A percentile compares a stretch with the other conserved stretches of the same genome.
These are phyloP conservation scores for Fragum whitleyi DNA, from an alignment of 2,888 invertebrate species.

Conservation along the genomic window DNA sequence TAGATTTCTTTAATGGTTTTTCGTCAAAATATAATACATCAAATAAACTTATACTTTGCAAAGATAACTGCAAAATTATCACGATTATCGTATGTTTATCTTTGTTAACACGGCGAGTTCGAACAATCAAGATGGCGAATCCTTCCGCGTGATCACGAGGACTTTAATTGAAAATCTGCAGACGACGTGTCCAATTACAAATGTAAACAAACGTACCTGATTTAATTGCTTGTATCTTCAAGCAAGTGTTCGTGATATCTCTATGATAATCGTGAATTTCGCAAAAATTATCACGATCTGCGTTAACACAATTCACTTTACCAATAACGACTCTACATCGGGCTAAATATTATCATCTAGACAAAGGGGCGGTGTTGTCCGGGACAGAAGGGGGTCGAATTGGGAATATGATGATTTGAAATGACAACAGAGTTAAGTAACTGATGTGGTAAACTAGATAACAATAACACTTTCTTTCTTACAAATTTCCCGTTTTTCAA, in stretches of 20 bases:
- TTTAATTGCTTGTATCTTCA: background rate
- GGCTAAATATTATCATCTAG: background rate
- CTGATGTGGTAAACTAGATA: too few species aligned
- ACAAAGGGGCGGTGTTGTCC: background rate
- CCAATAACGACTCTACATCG: background rate
- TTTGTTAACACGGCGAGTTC: background rate
- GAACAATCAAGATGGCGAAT: background rate
- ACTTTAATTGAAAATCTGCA: background rate
- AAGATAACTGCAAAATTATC: background rate
- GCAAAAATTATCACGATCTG: background rate
- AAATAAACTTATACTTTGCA: background rate
- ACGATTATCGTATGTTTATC: background rate
- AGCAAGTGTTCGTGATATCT: background rate
- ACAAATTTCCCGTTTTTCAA: too few species aligned
- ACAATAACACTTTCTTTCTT: too few species aligned
- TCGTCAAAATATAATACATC: too few species aligned
- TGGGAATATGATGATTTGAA: background rate
- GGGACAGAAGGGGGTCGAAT: background rate
- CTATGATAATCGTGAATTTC: background rate
- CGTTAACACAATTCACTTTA: background rate
- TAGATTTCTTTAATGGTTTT: too few species aligned
- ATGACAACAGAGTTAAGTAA: background rate
- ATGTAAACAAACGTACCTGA: background rate
- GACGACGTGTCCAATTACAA: background rate
- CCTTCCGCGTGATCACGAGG: background rate